Base-by-base conservation (phyloP, 1,140 invertebrate species). In the Aricia agestis region DNA sequence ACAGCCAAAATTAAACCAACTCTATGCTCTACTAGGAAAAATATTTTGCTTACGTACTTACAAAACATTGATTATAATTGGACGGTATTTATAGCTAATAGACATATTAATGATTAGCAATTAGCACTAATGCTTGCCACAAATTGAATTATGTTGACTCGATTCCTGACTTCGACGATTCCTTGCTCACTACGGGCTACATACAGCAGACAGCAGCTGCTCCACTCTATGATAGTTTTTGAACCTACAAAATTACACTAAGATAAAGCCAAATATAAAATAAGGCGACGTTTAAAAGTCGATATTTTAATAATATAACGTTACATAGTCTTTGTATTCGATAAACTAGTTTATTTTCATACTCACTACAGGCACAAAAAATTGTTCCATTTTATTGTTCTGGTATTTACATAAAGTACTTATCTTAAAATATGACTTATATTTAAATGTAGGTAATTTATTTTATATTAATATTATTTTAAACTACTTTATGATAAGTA, bases 1-100 rank as follows among this genome's bases (percentile, higher is more conserved):
- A 63, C 59, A 63, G 59, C 59, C 59, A 63, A 25, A 52, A 63
- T 19, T 25, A 18, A 31, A 63, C 19, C 10, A 63, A 63, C 59
- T 25, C 59, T 63, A 52, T 52, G 11, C 10, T 52, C 45, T 52
- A 63, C 32, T 69, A 57, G 63, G 41, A 57, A 57, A 61, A 17
- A 63, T 63, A 70, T 70, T 69, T 66, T 61, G 9, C 45, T 13
- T 52, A 52, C 11, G 11, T 13, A 15, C 45, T 15, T 52, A 52
- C 25, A 52, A 52, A 3, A 52, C 13, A 13, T 3, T 13, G 9
- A 9, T 52, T 52, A 15, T 52, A 9, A 9, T 52, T 9, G 45
- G 45, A 3, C 3, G 45, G 3, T 11, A 9, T 42, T 42, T 42
- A 25, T 25, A 25, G n/a, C n/a, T n/a, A n/a, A n/a, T n/a, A n/a